Evolutionary conservation across 2,113 vertebrate species (phyloP), one percentile per base, ranked within the genome.

Genomic region (Camarhynchus parvulus): DNA sequence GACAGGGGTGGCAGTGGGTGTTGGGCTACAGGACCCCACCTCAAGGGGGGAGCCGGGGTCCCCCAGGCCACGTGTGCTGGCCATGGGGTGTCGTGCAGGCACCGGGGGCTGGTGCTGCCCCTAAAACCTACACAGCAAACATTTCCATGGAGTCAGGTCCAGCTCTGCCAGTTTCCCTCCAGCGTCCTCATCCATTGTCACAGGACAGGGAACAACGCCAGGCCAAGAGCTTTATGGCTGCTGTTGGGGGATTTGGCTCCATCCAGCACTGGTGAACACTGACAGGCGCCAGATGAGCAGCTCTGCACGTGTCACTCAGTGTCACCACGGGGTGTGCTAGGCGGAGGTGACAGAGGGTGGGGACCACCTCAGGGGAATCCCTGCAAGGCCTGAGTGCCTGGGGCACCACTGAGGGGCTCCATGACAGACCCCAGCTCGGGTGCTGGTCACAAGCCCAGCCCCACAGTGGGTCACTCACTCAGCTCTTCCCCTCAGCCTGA

Each of bases 221-320:
- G 19, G 13, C 28, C n/a, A 5, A 28, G 61, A 6, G 20, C 21
- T 30, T 4, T 11, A 4, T 3, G 30, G 73, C 16, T 15, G 13
- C 19, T 17, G 2, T 3, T 21, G 49, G 24, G 27, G 56, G 23
- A 61, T 5, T 2, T 15, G 37, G 11, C 33, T 56, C 18, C 16
- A 1, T 18, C 19, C 44, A 13, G 64, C n/a, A 5, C 17, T 1
- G 8, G 21, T 4, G 1, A 13, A 2, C 9, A 5, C 0, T 17
- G 53, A 6, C 30, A 8, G 20, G 4, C 28, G 23, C 33, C n/a
- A 3, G 11, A 8, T 7, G 15, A 37, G 56, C 52, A 30, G 41
- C 28, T 5, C 58, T 46, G 4, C 10, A 1, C 7, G 1, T 3
- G 19, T 6, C 2, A 2, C 30, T 14, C 2, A 4, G 0, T 22